Evolutionary conservation across 1,140 invertebrate species (phyloP), one percentile per base, ranked within the genome.

Genomic region (Ylistrum balloti): DNA sequence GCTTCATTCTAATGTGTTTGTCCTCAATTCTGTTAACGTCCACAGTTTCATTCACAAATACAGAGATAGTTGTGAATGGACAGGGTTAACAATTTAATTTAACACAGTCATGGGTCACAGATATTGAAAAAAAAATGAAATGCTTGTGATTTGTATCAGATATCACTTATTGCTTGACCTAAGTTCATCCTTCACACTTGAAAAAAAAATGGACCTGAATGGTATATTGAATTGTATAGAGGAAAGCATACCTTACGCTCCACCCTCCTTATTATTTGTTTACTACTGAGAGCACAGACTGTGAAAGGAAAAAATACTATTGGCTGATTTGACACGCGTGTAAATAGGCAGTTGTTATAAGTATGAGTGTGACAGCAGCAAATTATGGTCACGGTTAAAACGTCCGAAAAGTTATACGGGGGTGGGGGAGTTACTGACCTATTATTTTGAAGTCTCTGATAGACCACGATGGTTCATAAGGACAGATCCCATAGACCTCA

Each of bases 321-420:
- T 74, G 56, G 56, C 56, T 74, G 11, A 74, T 28, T 74, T 28
- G 56, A 28, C 56, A 74, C 56, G 56, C 56, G 56, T 74, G 56
- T n/a, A 74, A 74, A n/a, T 0, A 74, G 56, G 56, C 56, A 74
- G 56, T 74, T 74, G 22, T 74, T 11, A 17, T 74, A 28, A 74
- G 17, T 5, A 74, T 9, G 11, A 28, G 56, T 74, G 56, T 74
- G 56, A 74, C 56, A 17, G 0, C n/a, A 74, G 28, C 56, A 74
- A 74, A 74, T 74, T 74, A 74, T 28, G n/a, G 56, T 74, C 56
- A 74, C n/a, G 56, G 56, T 28, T 74, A n/a, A 74, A 74, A 74
- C 28, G 56, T 28, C 17, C 15, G n/a, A 28, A 74, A 74, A 74
- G n/a, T 28, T 5, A 74, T n/a, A n/a, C n/a, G n/a, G n/a, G n/a